Evolutionary conservation across 2,113 vertebrate genomes (phyloP), one percentile per base, ranked within the genome.

Genomic region (Trichechus manatus): DNA sequence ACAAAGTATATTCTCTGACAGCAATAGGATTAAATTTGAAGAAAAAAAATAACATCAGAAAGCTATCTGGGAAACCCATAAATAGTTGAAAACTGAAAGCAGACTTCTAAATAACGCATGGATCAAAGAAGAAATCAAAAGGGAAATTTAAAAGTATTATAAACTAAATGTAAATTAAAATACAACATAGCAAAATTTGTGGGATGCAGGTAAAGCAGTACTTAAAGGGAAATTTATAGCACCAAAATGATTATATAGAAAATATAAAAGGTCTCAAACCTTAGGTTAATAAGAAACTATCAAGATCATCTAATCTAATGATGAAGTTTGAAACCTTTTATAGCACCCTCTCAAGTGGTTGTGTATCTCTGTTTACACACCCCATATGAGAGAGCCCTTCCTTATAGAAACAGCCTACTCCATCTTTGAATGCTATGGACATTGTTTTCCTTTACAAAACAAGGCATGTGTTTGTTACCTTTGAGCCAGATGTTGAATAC

Each of bases 401-500:
- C 29, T 25, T 68, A 53, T 23, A 56, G 31, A 84, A n/a, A 83
- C 17, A 61, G 6, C 9, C 4, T 27, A 11, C 25, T 19, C 9
- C 9, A 13, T 31, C 50, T 83, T 29, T 29, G 44, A 39, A 61
- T 9, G 8, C 6, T 36, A 14, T 72, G 17, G 59, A 80, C 33
- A 14, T 82, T 29, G 74, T 6, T 33, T 39, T 59, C 3, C 53
- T 87, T 91, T 75, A 42, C 63, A 39, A 80, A 80, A 66, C 47
- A 44, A 31, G n/a, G 39, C 7, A n/a, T 5, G 6, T 27, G 17
- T 50, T 23, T 27, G 5, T 87, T 97, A 99, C 99, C 98, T 99
- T 98, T 63, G 96, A 97, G 81, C 93, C 96, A 47, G 98, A 97
- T 94, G 98, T 97, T 19, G 97, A 98, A 64, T 98, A 98, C 1